These are phyloP conservation scores for Pseudorasbora parva DNA, from an alignment of 2,113 vertebrate species.

Conservation along the genomic window DNA sequence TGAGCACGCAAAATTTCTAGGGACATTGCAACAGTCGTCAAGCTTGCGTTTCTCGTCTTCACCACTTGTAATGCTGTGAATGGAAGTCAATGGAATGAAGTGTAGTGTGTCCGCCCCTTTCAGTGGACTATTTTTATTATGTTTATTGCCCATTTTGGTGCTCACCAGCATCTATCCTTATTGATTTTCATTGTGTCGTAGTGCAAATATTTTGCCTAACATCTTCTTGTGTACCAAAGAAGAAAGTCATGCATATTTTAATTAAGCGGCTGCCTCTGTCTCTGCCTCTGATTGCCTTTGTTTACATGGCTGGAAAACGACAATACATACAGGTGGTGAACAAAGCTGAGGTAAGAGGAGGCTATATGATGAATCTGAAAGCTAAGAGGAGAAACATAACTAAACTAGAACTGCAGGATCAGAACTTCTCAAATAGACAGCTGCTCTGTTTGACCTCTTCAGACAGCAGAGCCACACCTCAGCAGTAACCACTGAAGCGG, in stretches of 20 bases:
- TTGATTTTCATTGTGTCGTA: background rate
- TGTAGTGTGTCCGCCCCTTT: too few relatives aligned
- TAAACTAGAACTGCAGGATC: slow-evolving; percentile 27
- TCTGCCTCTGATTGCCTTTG: background rate
- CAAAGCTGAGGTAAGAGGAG: slow-evolving; percentile 23
- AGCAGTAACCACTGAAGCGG: slow-evolving; percentile 15
- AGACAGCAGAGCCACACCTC: slow-evolving; percentile 2
- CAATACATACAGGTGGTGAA: slow-evolving; percentile 25
- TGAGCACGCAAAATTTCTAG: too few relatives aligned
- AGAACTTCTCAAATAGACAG: slow-evolving; percentile 22
- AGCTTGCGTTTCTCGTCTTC: too few relatives aligned
- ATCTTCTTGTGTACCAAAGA: background rate
- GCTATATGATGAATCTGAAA: slow-evolving; percentile 26
- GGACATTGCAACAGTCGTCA: too few relatives aligned
- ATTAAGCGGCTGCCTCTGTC: background rate
- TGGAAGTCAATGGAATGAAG: too few relatives aligned
- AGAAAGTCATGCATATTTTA: slow-evolving; percentile 15
- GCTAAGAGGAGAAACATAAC: too few relatives aligned
- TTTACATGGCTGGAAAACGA: slow-evolving; percentile 15
- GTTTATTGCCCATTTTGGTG: background rate
- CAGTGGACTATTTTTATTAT: background rate
- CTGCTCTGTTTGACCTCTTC: background rate
- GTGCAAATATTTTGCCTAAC: background rate
- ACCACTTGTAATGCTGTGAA: too few relatives aligned
- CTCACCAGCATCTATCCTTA: background rate